Conservation (phyloP, 2,113 vertebrate genomes). For the Eolophus roseicapilla region DNA sequence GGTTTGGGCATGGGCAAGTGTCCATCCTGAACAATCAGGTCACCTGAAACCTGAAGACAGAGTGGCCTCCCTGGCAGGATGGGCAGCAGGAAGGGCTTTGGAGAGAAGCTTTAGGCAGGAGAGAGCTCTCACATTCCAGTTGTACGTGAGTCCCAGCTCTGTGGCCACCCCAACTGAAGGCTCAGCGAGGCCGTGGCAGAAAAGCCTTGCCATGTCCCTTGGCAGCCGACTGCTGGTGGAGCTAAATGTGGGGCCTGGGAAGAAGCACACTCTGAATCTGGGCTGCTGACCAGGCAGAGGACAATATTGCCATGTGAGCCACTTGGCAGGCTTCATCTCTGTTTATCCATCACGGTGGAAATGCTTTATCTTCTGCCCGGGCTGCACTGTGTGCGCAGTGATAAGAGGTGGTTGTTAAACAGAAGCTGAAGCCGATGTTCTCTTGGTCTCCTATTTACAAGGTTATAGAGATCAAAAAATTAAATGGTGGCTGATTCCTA, state of each 20-base stretch:
- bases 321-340: background rate
- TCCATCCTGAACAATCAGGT: background rate
- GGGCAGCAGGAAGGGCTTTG: background rate
- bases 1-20: accelerated
- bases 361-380: background rate
- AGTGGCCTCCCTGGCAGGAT: accelerated
- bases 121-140: background rate
- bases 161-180: background rate
- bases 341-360: background rate
- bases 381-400: background rate
- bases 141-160: background rate
- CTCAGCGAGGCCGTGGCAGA: background rate
- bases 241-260: background rate
- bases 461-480: background rate
- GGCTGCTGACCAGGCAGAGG: background rate
- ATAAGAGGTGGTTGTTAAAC: background rate
- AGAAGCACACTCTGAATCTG: background rate
- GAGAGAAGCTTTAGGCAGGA: background rate
- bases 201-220: background rate
- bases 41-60: background rate
- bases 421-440: background rate
- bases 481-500: background rate
- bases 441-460: background rate
- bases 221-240: background rate
- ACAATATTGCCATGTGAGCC: accelerated